These are phyloP conservation scores for Nymphicus hollandicus DNA, from an alignment of 2,113 vertebrate species.

Conservation along the genomic window DNA sequence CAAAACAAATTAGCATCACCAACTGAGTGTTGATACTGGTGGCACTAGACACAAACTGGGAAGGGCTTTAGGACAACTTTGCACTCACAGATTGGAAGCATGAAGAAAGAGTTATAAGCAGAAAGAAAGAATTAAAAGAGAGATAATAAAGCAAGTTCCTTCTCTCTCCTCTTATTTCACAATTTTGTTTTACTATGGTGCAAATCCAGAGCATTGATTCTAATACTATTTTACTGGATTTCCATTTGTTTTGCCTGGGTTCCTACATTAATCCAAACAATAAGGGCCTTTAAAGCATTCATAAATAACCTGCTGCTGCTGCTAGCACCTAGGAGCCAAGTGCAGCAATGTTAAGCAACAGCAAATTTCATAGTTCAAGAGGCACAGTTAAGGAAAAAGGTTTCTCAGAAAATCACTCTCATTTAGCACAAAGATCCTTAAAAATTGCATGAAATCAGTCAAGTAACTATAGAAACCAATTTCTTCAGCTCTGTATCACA, in stretches of 20 bases:
- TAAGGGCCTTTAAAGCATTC: conserved; percentile 80
- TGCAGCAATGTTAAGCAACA: conserved; percentile 77
- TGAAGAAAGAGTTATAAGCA: neutral
- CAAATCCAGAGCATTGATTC: conserved; percentile 59
- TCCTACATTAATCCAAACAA: conserved; percentile 81
- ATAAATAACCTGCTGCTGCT: conserved; percentile 83
- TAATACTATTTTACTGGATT: conserved; percentile 71
- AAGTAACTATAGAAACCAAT: conserved; percentile 88
- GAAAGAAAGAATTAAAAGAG: neutral
- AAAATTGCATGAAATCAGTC: conserved; percentile 82
- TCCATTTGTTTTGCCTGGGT: conserved; percentile 76
- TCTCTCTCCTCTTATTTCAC: neutral
- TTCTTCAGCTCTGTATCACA: conserved; percentile 85
- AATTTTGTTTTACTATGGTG: conserved; percentile 20
- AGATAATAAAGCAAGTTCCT: neutral
- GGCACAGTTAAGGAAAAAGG: conserved; percentile 81
- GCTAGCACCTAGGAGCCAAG: conserved; percentile 74
- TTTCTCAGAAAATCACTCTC: conserved; percentile 77
- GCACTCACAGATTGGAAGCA: neutral
- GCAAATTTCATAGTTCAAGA: conserved; percentile 85
- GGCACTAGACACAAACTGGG: conserved; percentile 17
- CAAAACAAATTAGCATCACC: conserved; percentile 39
- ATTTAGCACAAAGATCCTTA: conserved; percentile 83
- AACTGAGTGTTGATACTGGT: conserved; percentile 19
- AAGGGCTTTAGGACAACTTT: conserved; percentile 30